Conservation (phyloP, 2,888 invertebrate genomes). For the Cyclophora punctaria region DNA sequence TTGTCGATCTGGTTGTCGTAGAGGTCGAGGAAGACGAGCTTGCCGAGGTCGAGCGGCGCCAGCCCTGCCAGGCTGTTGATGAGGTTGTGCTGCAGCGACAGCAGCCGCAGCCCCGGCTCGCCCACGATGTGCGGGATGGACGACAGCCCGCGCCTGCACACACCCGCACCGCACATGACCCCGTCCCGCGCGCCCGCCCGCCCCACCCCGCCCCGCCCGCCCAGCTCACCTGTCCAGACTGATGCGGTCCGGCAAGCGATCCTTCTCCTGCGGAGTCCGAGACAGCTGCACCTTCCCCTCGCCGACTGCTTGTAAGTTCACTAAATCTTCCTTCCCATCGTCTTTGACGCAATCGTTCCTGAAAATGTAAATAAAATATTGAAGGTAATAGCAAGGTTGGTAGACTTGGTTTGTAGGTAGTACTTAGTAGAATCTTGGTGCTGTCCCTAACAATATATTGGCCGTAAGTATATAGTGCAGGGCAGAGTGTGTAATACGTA, state of each 20-base stretch:
- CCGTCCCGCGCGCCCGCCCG: conserved; percentile 31
- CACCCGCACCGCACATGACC: conserved; percentile 17
- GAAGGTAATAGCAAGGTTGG: too few relatives aligned
- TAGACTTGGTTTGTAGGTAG: too few relatives aligned
- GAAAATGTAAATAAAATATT: conserved; percentile 4
- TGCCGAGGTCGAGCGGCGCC: conserved; percentile 74
- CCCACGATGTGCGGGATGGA: conserved; percentile 88
- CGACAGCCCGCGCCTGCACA: conserved; percentile 83
- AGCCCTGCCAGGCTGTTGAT: conserved; percentile 83
- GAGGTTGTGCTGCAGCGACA: conserved; percentile 95
- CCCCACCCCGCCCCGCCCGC: conserved; percentile 60
- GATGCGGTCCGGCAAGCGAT: conserved; percentile 90
- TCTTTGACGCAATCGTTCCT: conserved; percentile 40
- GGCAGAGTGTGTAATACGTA: conserved; percentile 13
- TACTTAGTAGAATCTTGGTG: too few relatives aligned
- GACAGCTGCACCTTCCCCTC: conserved; percentile 81
- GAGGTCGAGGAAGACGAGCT: conserved; percentile 92
- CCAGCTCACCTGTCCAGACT: conserved; percentile 82
- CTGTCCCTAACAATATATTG: too few relatives aligned
- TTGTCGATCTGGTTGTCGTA: conserved; percentile 96
- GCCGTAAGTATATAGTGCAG: too few relatives aligned
- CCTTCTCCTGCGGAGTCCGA: conserved; percentile 84
- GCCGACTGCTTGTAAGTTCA: conserved; percentile 75
- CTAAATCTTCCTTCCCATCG: conserved; percentile 50
- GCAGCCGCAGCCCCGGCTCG: conserved; percentile 85